These are phyloP conservation scores for Trachelus iudaicus DNA, from an alignment of 2,888 invertebrate species.

Conservation along the genomic window DNA sequence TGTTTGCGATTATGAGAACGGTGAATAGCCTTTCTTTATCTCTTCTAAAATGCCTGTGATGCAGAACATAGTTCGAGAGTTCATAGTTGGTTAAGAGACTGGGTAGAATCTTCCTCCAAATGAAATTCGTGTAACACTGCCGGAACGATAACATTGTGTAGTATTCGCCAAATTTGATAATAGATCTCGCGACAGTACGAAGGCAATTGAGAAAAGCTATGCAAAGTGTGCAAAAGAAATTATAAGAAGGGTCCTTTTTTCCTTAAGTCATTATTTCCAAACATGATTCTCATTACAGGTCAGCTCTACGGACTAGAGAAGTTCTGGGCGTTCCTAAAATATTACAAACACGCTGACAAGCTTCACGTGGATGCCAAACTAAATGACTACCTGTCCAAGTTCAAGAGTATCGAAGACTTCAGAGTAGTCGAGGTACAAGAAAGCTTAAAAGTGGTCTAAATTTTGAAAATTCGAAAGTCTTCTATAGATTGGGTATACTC, in stretches of 20 bases:
- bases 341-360: slow-evolving; percentile 85
- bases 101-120: too few species aligned
- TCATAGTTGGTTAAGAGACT: too few species aligned
- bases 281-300: slow-evolving; percentile 68
- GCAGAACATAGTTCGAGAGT: too few species aligned
- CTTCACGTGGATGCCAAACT: slow-evolving; percentile 81
- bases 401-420: slow-evolving; percentile 91
- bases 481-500: background rate
- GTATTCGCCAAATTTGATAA: too few species aligned
- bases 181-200: too few species aligned
- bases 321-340: slow-evolving; percentile 99
- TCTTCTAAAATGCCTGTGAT: too few species aligned
- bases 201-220: too few species aligned
- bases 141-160: too few species aligned
- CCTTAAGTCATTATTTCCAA: background rate
- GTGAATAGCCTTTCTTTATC: slow-evolving; percentile 65
- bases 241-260: background rate
- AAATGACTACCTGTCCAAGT: slow-evolving; percentile 78
- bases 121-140: too few species aligned
- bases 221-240: too few species aligned
- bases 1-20: slow-evolving; percentile 87
- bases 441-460: background rate
- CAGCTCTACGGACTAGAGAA: slow-evolving; percentile 98
- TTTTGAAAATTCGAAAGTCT: background rate
- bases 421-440: slow-evolving; percentile 77